These are phyloP conservation scores for Triplophysa dalaica DNA, from an alignment of 2,113 vertebrate genomes.

Conservation along the genomic window DNA sequence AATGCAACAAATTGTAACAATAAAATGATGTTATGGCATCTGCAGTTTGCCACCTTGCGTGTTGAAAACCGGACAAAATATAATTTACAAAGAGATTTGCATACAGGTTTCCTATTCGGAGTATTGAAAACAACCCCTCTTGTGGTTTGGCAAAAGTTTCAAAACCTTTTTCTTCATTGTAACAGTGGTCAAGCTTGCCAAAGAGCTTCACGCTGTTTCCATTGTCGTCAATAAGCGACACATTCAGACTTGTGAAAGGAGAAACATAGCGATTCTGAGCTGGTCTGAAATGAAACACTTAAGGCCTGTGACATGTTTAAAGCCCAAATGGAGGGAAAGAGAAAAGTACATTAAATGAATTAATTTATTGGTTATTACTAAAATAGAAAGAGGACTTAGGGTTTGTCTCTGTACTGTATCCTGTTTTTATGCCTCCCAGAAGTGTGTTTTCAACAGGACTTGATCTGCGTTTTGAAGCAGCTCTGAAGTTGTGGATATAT, in stretches of 20 bases:
- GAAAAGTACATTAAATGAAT: not conserved
- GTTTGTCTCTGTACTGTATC: slow-evolving; percentile 43
- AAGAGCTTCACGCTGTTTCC: slow-evolving; percentile 53
- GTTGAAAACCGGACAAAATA: too few relatives aligned
- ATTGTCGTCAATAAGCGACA: slow-evolving; percentile 27
- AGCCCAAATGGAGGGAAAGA: not conserved
- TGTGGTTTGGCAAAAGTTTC: slow-evolving; percentile 58
- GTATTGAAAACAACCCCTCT: slow-evolving; percentile 44
- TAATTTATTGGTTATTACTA: not conserved
- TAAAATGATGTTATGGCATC: slow-evolving; percentile 1
- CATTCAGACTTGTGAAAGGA: too few relatives aligned
- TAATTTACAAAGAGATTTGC: slow-evolving; percentile 17
- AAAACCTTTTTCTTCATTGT: slow-evolving; percentile 66
- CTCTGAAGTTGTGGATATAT: not conserved
- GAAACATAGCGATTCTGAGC: slow-evolving; percentile 27
- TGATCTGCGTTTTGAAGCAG: not conserved
- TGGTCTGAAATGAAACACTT: slow-evolving; percentile 4
- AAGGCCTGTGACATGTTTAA: not conserved
- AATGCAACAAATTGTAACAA: too few relatives aligned
- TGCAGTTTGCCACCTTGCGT: slow-evolving; percentile 24
- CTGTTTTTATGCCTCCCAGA: slow-evolving; percentile 40
- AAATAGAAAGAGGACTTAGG: not conserved
- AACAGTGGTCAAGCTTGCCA: slow-evolving; percentile 49
- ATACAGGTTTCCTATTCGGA: not conserved
- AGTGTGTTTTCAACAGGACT: slow-evolving; percentile 12